Evolutionary conservation across 1,140 invertebrate genomes (phyloP), one percentile per base, ranked within the genome.

Genomic region (Tribolium castaneum): DNA sequence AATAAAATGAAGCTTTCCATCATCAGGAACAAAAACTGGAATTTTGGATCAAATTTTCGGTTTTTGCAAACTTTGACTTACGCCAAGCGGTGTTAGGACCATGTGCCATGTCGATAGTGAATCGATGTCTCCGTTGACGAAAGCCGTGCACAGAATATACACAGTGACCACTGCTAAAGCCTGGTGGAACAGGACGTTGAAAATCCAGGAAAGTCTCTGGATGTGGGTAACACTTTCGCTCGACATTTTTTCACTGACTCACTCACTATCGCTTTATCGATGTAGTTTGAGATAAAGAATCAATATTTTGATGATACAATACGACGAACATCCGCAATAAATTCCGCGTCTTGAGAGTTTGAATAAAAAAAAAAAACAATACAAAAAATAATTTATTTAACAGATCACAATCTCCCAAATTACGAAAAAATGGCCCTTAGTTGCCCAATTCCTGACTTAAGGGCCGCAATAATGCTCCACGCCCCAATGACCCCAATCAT

Each of bases 101-200:
- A 52, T 73, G 22, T 73, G 71, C 71, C 71, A 73, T 73, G 71
- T 73, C 34, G 6, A 4, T 16, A 35, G 16, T 12, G 50, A 73
- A 9, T 73, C 30, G 2, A 50, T 1, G 5, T 50, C 70, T 1
- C 14, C 14, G 25, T 25, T 52, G 9, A 16, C n/a, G 34, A 54
- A 73, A 52, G 25, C 34, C 4, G 16, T 19, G n/a, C 16, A 51
- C 34, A 73, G 25, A 12, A 73, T 52, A 30, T 54, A 73, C 9
- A 52, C 49, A 14, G 22, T 52, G 25, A 52, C 52, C 9, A 75
- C 34, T 19, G 73, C 73, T 14, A 75, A n/a, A 45, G 30, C 34
- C 22, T 75, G 73, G 35, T 75, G 73, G 56, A 75, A 75, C n/a
- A 75, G 9, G 9, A 59, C 39, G 52, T 75, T 75, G 5, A 62